Base-by-base conservation (phyloP, 2,797 vertebrate species). In the Pseudopleuronectes americanus region DNA sequence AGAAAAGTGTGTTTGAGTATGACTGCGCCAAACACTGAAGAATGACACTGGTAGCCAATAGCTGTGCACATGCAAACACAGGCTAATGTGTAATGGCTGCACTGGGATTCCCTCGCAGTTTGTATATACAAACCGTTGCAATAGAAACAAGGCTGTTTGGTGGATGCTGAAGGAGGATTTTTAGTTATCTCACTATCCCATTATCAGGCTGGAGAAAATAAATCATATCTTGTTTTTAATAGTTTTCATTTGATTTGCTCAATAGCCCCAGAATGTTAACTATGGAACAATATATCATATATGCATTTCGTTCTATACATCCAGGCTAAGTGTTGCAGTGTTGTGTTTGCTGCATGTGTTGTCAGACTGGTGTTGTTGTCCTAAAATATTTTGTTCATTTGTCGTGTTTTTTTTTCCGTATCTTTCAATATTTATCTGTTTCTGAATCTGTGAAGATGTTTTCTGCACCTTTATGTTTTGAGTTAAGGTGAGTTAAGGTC, bases 1-100 rank as follows among this genome's bases (percentile, higher is more conserved):
- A 68, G 67, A 71, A 74, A 74, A 71, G 64, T 31, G 71, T 41
- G 67, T 61, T 26, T 64, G 54, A 48, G 45, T 59, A 21, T 19
- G 74, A 64, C 64, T 47, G 43, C 19, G 55, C 38, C 61, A 70
- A 68, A 57, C 64, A 4, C 26, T 5, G 57, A 75, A 61, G 64
- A 71, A 72, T 51, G 75, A 74, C 54, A 36, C 38, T 55, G 48
- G 64, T 28, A 56, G 57, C 47, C 36, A 33, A 58, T 12, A 49
- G n/a, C 33, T 17, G 56, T 14, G 43, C 57, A 41, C 60, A 58
- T 16, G 33, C 57, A 78, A 67, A 79, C 43, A 17, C 41, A 13
- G 5, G 43, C 43, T 41, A 41, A 41, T 41, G 4, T 14, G 14
- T 14, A 41, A 41, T 41, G 38, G 38, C 38, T 45, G 3, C 13